Base-by-base conservation (phyloP, 23 tunicate genomes). In the Trididemnum nubilum region DNA sequence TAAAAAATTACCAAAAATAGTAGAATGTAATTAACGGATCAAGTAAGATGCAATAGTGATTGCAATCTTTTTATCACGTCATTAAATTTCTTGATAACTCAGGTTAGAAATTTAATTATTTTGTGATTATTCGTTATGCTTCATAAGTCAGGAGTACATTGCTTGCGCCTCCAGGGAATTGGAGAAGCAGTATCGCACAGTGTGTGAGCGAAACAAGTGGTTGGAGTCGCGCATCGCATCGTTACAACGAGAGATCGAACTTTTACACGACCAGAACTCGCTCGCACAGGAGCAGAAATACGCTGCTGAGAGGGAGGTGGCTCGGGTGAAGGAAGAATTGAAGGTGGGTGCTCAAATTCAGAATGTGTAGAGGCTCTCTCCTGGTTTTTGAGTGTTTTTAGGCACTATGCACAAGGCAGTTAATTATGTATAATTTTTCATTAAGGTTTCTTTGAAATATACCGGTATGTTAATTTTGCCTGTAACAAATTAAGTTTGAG, bases 131-230 rank as follows among this genome's bases (percentile, higher is more conserved):
- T n/a, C n/a, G n/a, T n/a, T n/a, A n/a, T n/a, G n/a, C n/a, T n/a
- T n/a, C n/a, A n/a, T n/a, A n/a, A n/a, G n/a, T n/a, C n/a, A n/a
- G n/a, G n/a, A n/a, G n/a, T n/a, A n/a, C n/a, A n/a, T n/a, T n/a
- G n/a, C n/a, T n/a, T n/a, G n/a, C n/a, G n/a, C n/a, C n/a, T n/a
- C n/a, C 81, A 91, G 97, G 30, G 97, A 91, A 32, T 35, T 91
- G 65, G 97, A 91, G 54, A 75, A 76, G 59, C 96, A 90, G 73
- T 90, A 85, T 73, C 64, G 74, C 63, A 81, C 85, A 21, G 87
- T 91, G 72, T 73, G 90, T 71, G 97, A 91, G 24, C 80, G 97
- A 29, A 91, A 91, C 73, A 85, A 85, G 66, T 91, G 97, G 97
- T 59, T 91, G 83, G 97, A 91, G 57, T 33, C 75, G 24, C 35